Percentiles rank a stretch among this genome's conserved stretches.
These are phyloP conservation scores for Adineta ricciae DNA, from an alignment of 2,888 invertebrate species.

Conservation along the genomic window DNA sequence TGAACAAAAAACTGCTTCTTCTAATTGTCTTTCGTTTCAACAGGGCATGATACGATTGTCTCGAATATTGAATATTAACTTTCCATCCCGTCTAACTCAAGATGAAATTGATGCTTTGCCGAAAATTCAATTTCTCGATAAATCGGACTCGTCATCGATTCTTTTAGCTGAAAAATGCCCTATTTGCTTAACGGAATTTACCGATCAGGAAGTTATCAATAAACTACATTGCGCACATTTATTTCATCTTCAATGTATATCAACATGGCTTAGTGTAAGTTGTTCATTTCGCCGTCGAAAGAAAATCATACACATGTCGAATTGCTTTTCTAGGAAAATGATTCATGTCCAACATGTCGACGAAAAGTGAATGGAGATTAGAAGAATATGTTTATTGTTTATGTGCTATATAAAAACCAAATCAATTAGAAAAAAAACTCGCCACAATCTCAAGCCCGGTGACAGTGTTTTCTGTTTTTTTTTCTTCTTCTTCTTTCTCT, in stretches of 20 bases:
- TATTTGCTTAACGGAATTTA: conserved; percentile 10
- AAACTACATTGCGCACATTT: conserved; percentile 10
- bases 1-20: neutral
- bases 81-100: neutral
- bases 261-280: conserved; percentile 15
- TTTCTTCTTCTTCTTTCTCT: no score
- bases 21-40: neutral
- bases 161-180: conserved; percentile 1
- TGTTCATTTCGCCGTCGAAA: neutral
- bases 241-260: conserved; percentile 16
- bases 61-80: neutral
- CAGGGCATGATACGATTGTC: conserved; percentile 13
- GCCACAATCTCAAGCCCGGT: neutral
- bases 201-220: neutral
- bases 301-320: no score
- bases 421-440: neutral
- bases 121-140: neutral
- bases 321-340: neutral
- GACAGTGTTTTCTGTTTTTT: neutral
- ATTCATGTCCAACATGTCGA: conserved; percentile 14
- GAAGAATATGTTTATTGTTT: neutral
- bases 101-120: conserved; percentile 7
- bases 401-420: neutral
- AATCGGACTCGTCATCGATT: neutral
- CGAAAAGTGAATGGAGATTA: conserved; percentile 14